Evolutionary conservation across 1,140 invertebrate genomes (phyloP), one percentile per base, ranked within the genome.

Genomic region (Prorops nasuta): DNA sequence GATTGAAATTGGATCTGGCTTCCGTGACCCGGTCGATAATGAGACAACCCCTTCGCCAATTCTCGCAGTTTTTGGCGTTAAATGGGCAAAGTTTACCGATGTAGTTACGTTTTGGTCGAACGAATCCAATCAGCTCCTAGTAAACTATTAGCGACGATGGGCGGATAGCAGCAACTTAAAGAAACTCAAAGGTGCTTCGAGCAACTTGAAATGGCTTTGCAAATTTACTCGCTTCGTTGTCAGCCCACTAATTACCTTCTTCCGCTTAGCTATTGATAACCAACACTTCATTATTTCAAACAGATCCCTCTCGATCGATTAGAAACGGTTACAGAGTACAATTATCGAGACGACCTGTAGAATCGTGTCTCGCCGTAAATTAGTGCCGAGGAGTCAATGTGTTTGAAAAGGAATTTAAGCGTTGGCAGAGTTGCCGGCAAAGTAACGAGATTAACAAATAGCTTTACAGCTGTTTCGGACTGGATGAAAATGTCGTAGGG

Each of bases 171-270:
- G n/a, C 19, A 42, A 58, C 43, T 61, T 46, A 44, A 63, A 63
- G 63, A 64, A 69, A 67, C 47, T 63, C 51, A 50, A 63, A 64
- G 54, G 42, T 56, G 39, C 41, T 55, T 39, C 44, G 53, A 64
- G 53, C 54, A 66, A 69, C 64, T 74, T 69, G 65, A 75, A 75
- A 73, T 76, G 66, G 69, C 65, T 74, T 68, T 67, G 69, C 61
- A 76, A 77, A 76, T 76, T 76, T 76, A 54, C 64, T 61, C 58
- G 59, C 54, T 60, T 49, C 51, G 37, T 64, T 66, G 64, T 59
- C 51, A 40, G 52, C 41, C 51, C 58, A 55, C 61, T 76, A 74
- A 76, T 76, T 76, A 71, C 58, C 58, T 54, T 41, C 49, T 42
- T 42, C 35, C 38, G 35, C 28, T 9, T 44, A 16, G 3, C 22